A percentile compares a stretch with the other conserved stretches of the same genome.
phyloP scores from a whole-genome alignment of 2,113 vertebrate genomes.

The Phyllostomus hastatus region DNA sequence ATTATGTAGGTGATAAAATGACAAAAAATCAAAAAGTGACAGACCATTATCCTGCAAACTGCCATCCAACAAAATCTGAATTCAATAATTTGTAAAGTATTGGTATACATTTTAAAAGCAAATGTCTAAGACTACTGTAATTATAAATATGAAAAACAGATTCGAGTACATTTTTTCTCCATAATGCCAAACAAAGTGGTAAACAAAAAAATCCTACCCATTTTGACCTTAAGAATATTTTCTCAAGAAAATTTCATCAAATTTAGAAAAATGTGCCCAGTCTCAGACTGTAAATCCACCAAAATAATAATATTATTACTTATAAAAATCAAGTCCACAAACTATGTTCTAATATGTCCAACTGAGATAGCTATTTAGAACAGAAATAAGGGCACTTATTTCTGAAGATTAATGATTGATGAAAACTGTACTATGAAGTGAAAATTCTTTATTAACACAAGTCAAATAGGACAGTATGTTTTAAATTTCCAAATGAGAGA shows the following conservation, averaged over 20 bases:
- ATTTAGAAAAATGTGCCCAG: not conserved
- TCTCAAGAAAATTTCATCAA: not conserved
- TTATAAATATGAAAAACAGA: not conserved
- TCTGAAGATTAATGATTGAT: not conserved
- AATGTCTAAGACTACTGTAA: not conserved
- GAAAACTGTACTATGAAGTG: not conserved
- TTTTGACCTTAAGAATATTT: not conserved
- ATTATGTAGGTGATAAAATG: not conserved
- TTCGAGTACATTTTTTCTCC: not conserved
- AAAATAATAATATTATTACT: conserved; percentile 27
- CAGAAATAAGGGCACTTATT: not conserved
- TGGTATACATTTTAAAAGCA: not conserved
- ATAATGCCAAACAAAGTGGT: conserved; percentile 1
- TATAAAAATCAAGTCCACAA: not conserved
- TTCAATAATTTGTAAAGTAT: not conserved
- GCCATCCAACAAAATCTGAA: not conserved
- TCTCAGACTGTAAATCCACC: not conserved
- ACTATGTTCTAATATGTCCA: not conserved
- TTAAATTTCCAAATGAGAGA: conserved; percentile 22
- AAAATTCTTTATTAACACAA: conserved; percentile 23
- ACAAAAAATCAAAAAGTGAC: conserved; percentile 13
- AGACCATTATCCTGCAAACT: not conserved
- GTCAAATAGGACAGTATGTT: not conserved
- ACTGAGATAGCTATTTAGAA: conserved; percentile 21
- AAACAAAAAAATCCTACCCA: not conserved